Evolutionary conservation across 2,888 invertebrate species (phyloP).

Genomic region (Spatulosminthurus flaviceps): DNA sequence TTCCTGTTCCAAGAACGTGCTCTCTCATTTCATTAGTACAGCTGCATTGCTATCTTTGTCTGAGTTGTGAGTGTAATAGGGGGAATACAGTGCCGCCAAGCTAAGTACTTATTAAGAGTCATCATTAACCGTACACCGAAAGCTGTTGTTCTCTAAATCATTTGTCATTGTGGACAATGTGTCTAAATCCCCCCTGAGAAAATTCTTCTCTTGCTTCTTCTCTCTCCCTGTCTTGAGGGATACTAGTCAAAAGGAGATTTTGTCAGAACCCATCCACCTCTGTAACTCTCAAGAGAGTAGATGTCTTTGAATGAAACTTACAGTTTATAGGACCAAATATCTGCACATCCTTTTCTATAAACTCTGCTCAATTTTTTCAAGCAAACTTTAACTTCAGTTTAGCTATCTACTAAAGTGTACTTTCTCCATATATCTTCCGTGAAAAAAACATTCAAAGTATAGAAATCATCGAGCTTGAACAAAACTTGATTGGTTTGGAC

Average conservation of each 20-base stretch:
- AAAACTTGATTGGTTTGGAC: too few relatives aligned
- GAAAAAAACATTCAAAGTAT: too few relatives aligned
- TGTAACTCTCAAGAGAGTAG: too few relatives aligned
- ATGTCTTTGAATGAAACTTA: too few relatives aligned
- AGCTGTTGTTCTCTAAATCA: slow-evolving; percentile 18
- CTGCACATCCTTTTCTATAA: too few relatives aligned
- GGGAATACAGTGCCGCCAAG: not conserved
- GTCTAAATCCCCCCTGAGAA: slow-evolving; percentile 12
- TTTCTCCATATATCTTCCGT: too few relatives aligned
- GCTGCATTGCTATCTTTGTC: not conserved
- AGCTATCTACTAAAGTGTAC: too few relatives aligned
- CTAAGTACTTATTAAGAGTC: slow-evolving; percentile 1
- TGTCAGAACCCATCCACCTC: not conserved
- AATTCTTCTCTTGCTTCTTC: not conserved
- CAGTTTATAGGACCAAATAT: too few relatives aligned
- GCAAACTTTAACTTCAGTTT: too few relatives aligned
- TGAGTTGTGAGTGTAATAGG: not conserved
- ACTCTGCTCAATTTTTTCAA: too few relatives aligned
- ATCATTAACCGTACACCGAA: not conserved
- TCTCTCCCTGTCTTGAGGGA: not conserved
- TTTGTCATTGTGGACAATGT: slow-evolving; percentile 26
- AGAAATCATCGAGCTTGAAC: too few relatives aligned
- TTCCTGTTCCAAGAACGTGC: not conserved
- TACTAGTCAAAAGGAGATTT: not conserved
- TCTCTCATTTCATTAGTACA: not conserved